phyloP scores from a whole-genome alignment of 2,113 vertebrate species.

The Etheostoma spectabile region DNA sequence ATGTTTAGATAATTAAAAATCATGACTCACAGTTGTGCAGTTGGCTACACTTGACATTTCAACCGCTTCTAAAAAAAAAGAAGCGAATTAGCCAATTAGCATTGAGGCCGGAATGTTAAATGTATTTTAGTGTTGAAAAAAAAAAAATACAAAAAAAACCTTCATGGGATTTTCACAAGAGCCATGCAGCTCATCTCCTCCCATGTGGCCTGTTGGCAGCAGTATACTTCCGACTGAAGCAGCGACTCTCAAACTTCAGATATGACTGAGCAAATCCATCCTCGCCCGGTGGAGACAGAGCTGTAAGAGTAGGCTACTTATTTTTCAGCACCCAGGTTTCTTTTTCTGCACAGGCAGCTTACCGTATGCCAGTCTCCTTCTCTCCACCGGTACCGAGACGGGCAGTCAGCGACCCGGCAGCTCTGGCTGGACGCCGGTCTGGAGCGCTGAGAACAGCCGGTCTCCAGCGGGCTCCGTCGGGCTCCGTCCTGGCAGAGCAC shows the following conservation, averaged over 20 bases:
- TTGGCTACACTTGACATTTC: neutral
- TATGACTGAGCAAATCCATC: slow-evolving; percentile 30
- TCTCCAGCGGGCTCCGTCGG: slow-evolving; percentile 76
- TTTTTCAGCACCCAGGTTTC: neutral
- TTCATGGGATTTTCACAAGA: slow-evolving; percentile 72
- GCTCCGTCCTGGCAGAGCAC: slow-evolving; percentile 86
- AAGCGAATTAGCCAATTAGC: neutral
- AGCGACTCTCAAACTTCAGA: slow-evolving; percentile 29
- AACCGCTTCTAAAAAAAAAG: neutral
- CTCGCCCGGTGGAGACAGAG: neutral
- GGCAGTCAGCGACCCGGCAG: slow-evolving; percentile 86
- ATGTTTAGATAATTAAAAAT: neutral
- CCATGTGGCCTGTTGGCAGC: slow-evolving; percentile 25
- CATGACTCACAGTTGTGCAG: neutral
- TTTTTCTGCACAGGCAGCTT: slow-evolving; percentile 64
- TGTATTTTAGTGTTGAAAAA: neutral
- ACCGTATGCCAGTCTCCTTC: slow-evolving; percentile 90
- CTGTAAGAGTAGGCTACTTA: neutral
- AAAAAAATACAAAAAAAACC: neutral
- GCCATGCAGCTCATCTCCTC: slow-evolving; percentile 42
- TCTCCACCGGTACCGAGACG: slow-evolving; percentile 86
- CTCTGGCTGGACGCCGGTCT: slow-evolving; percentile 83
- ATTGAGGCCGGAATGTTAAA: neutral
- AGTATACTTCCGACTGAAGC: slow-evolving; percentile 36
- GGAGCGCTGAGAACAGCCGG: slow-evolving; percentile 80